These are phyloP conservation scores for Laterallus jamaicensis DNA, from an alignment of 2,113 vertebrate species.

Conservation along the genomic window DNA sequence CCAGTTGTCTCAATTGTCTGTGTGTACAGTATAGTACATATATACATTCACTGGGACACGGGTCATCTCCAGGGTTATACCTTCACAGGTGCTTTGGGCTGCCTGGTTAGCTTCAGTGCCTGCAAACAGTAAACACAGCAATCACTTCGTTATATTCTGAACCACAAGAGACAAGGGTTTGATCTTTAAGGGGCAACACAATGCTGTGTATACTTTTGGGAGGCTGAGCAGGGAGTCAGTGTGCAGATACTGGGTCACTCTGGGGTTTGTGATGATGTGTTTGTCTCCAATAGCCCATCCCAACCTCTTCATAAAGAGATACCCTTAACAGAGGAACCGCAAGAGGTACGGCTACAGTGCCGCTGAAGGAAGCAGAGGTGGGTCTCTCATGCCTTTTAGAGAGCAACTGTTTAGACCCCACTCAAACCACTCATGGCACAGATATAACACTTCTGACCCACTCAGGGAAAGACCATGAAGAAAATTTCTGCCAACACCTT, in stretches of 20 bases:
- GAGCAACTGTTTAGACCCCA: not conserved
- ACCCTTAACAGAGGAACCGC: not conserved
- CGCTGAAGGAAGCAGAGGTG: not conserved
- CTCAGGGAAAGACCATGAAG: not conserved
- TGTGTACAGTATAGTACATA: slow-evolving; percentile 75
- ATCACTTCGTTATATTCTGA: not conserved
- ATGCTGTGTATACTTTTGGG: no score
- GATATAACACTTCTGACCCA: not conserved
- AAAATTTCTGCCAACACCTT: not conserved
- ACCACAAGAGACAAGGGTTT: not conserved
- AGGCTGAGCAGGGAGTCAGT: not conserved
- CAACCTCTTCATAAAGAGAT: not conserved
- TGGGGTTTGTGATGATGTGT: not conserved
- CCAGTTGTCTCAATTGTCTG: slow-evolving; percentile 59
- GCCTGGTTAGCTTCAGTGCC: slow-evolving; percentile 83
- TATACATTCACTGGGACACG: slow-evolving; percentile 58
- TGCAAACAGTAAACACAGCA: slow-evolving; percentile 58
- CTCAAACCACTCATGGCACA: not conserved
- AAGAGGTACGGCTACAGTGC: not conserved
- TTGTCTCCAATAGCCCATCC: not conserved
- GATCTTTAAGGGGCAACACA: not conserved
- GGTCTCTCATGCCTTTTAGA: not conserved
- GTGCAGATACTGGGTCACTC: not conserved
- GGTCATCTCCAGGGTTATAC: slow-evolving; percentile 72
- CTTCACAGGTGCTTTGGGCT: slow-evolving; percentile 79